Evolutionary conservation across 2,797 vertebrate genomes (phyloP).

Genomic region (Pagetopsis macropterus): DNA sequence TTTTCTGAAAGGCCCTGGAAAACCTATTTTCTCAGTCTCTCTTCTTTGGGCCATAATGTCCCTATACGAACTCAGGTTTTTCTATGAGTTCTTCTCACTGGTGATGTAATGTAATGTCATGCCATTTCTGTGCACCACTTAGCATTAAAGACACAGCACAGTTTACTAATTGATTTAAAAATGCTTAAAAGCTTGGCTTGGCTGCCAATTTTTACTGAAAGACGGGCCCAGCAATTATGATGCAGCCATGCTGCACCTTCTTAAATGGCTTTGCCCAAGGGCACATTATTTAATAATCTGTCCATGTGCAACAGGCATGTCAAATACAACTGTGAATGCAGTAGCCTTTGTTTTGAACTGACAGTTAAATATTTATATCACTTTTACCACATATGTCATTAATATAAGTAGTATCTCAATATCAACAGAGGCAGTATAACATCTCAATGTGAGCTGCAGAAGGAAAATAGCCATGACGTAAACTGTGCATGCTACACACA

Average conservation of each 20-base stretch:
- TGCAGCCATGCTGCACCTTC: no score
- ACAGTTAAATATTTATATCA: neutral
- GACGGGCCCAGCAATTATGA: neutral
- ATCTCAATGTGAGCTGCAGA: neutral
- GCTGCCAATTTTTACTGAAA: neutral
- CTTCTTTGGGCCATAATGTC: neutral
- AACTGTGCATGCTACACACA: constrained; percentile 9
- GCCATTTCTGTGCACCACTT: neutral
- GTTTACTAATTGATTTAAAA: neutral
- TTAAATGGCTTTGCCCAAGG: neutral
- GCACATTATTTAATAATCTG: neutral
- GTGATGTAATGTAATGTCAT: no score
- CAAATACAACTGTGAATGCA: neutral
- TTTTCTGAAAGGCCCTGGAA: neutral
- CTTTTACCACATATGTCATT: neutral
- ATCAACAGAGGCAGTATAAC: neutral
- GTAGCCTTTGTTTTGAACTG: neutral
- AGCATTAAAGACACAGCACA: neutral
- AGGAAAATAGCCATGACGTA: constrained; percentile 6
- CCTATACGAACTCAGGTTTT: neutral
- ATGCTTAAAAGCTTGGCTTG: no score
- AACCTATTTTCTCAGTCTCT: neutral
- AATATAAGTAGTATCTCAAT: neutral
- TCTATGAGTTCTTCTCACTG: no score
- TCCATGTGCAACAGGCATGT: neutral